Base-by-base conservation (phyloP, 2,113 vertebrate species). In the Axis porcinus region DNA sequence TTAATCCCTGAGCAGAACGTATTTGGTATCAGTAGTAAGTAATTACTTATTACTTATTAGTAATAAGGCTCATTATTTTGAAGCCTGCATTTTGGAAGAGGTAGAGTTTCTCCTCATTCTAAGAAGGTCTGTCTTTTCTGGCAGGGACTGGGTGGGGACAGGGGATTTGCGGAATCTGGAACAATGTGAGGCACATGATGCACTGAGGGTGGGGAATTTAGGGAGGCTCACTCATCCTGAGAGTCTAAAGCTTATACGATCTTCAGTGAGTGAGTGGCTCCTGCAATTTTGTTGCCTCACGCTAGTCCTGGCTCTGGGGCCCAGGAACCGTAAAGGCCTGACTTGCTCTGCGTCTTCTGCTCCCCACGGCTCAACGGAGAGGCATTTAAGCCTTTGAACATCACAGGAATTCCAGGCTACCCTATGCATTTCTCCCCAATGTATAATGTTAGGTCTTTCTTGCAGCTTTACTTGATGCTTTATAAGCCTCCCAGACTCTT, bases 181-280 rank as follows among this genome's bases (percentile, higher is more conserved):
- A 12, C 27, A 2, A 74, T 4, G 17, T 27, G 79, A 47, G 70
- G 25, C 3, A 3, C 7, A 7, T 12, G 47, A 64, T 40, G 21
- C 7, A 4, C 13, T 2, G 25, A 58, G 27, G 21, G 17, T 4
- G 9, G 25, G 33, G 47, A 45, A 15, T 86, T 81, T 27, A 16
- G 45, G 52, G 52, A 81, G 60, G 21, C 3, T 10, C 2, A 2
- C 23, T 40, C 2, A 2, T 25, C 47, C 15, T 62, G 52, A 47
- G 13, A 14, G 4, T 82, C 67, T 9, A 16, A 12, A 28, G 30
- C 25, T 30, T 78, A 27, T 16, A 2, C 0, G 1, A 36, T 6
- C 8, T 43, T 62, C 36, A 43, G 3, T 67, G 50, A 85, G 47
- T 21, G 43, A 64, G 40, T 17, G 23, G 4, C 57, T 86, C n/a